Evolutionary conservation across 1,140 invertebrate species (phyloP).

Genomic region (Pseudobourletiella spinata): DNA sequence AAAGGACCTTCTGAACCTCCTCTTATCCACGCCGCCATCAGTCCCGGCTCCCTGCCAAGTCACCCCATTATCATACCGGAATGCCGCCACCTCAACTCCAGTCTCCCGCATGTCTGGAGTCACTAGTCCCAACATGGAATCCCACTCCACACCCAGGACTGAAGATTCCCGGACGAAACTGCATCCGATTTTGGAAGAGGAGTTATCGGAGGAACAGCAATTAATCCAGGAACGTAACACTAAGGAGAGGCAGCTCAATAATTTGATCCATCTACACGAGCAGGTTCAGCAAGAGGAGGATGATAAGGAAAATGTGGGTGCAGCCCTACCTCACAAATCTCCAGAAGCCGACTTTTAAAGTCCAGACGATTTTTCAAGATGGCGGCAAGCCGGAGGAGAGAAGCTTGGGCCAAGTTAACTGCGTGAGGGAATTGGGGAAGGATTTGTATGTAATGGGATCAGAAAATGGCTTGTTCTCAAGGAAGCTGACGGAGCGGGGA

Average conservation of each 20-base stretch:
- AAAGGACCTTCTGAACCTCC: neutral
- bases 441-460: slow-evolving; percentile 44
- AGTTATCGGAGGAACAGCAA: neutral
- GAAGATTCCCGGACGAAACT: too few relatives aligned
- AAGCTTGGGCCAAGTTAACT: slow-evolving; percentile 45
- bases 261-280: neutral
- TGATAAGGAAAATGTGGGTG: neutral
- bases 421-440: slow-evolving; percentile 42
- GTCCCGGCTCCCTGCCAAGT: too few relatives aligned
- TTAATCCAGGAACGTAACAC: neutral
- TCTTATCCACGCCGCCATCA: neutral
- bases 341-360: too few relatives aligned
- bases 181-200: neutral
- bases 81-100: neutral
- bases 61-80: neutral
- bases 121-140: neutral
- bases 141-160: too few relatives aligned
- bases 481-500: slow-evolving; percentile 20
- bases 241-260: neutral
- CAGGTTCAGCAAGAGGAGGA: neutral
- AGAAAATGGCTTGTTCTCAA: slow-evolving; percentile 48
- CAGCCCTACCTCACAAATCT: too few relatives aligned
- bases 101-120: neutral
- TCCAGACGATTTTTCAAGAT: too few relatives aligned
- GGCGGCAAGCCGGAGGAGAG: slow-evolving; percentile 43